Evolutionary conservation across 2,797 vertebrate genomes (phyloP), one percentile per base, ranked within the genome.

Genomic region (Phataginus tricuspis): DNA sequence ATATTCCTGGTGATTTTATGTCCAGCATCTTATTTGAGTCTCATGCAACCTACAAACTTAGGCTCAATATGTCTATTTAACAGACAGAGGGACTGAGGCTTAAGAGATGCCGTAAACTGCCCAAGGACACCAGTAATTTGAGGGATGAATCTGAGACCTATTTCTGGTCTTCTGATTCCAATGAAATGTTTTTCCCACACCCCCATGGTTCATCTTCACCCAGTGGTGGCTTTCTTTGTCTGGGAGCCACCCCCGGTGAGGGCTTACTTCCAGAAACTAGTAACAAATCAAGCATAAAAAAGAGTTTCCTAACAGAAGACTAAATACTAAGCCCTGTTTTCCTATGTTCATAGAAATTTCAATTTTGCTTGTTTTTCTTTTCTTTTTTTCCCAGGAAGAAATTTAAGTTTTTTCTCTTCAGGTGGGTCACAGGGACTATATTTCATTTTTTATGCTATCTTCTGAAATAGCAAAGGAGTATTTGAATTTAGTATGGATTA

Each of bases 1-100:
- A 37, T 61, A 72, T 92, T 93, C 42, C 71, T 86, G 37, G 1
- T 34, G 34, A 45, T 90, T 96, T 86, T 74, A 10, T 59, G 94
- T 74, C 14, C 16, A 29, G 3, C 27, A 78, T 51, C 5, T 71
- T 79, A 74, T 45, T 31, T 94, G 66, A 92, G 3, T 11, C n/a
- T 85, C 27, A 63, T 51, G 16, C 49, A 66, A 71, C 42, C 13
- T 80, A 63, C 18, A 92, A 85, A 87, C 42, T 55, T 85, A 59
- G 7, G 23, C 39, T 90, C 63, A 86, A 18, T 45, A 19, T 2
- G 37, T 45, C 23, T 27, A 59, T 83, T 91, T 37, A 83, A 86
- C 21, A 51, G 23, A 37, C 53, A 64, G 66, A 53, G 13, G 13
- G 4, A 37, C 13, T 64, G 18, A 78, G 12, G 5, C 31, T 78